Evolutionary conservation across 1,140 invertebrate genomes (phyloP).

Genomic region (Pseudomyrmex gracilis): DNA sequence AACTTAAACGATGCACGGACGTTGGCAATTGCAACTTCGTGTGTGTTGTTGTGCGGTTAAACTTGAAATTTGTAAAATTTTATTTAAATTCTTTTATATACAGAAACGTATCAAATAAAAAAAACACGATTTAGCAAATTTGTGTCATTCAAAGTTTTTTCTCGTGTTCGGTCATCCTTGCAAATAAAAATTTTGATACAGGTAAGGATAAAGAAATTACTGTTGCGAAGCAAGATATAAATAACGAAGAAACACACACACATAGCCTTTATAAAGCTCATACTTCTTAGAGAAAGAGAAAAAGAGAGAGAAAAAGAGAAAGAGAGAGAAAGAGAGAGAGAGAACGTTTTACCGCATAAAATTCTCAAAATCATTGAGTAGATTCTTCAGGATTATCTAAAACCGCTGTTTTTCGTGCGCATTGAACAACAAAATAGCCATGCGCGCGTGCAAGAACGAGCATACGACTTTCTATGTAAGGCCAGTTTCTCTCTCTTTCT

Average conservation of each 20-base stretch:
- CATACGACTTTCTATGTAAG: conserved; percentile 12
- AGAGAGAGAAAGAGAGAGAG: background rate
- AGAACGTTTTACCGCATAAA: background rate
- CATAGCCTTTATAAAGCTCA: no score
- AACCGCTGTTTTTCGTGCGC: background rate
- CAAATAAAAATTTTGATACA: no score
- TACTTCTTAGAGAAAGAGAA: background rate
- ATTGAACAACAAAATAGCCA: background rate
- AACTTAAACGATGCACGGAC: conserved; percentile 11
- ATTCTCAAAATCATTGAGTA: background rate
- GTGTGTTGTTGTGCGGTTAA: background rate
- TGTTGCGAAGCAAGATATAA: no score
- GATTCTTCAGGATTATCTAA: conserved; percentile 24
- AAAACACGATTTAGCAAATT: background rate
- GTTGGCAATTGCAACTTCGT: background rate
- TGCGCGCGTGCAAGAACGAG: background rate
- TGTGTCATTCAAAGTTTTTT: no score
- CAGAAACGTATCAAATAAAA: background rate
- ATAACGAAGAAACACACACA: no score
- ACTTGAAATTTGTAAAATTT: background rate
- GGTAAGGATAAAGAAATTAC: no score
- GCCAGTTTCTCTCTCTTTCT: conserved; percentile 55
- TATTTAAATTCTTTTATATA: conserved; percentile 6
- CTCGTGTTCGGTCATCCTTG: no score
- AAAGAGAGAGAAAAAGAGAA: background rate